These are phyloP conservation scores for Nomia melanderi DNA, from an alignment of 1,140 invertebrate genomes.

Conservation along the genomic window DNA sequence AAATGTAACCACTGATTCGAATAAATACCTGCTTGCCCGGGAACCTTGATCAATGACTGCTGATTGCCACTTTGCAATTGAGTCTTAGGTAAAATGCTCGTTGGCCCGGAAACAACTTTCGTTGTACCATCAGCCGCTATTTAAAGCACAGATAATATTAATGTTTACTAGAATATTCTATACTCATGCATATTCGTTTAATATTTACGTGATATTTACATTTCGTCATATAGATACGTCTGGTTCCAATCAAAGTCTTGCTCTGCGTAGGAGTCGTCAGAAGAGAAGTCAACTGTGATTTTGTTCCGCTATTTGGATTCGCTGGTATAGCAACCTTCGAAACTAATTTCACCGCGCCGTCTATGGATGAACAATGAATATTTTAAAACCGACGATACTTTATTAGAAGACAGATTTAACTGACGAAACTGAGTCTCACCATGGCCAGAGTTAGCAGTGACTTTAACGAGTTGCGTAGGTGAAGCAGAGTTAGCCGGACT, in stretches of 20 bases:
- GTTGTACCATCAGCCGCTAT: slow-evolving; percentile 88
- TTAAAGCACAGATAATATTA: slow-evolving; percentile 41
- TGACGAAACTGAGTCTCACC: slow-evolving; percentile 65
- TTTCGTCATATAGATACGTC: slow-evolving; percentile 91
- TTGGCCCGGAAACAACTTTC: slow-evolving; percentile 84
- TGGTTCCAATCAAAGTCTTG: slow-evolving; percentile 86
- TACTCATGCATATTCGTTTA: slow-evolving; percentile 22
- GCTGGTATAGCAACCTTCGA: slow-evolving; percentile 84
- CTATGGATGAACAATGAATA: slow-evolving; percentile 64
- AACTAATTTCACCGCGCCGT: slow-evolving; percentile 84
- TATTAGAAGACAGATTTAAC: neutral
- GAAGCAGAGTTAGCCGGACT: slow-evolving; percentile 72
- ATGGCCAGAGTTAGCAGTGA: slow-evolving; percentile 81
- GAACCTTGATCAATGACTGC: slow-evolving; percentile 79
- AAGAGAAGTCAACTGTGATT: slow-evolving; percentile 86
- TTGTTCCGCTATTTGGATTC: slow-evolving; percentile 82
- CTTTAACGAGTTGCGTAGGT: slow-evolving; percentile 81
- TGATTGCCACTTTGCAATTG: slow-evolving; percentile 70
- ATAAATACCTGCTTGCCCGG: slow-evolving; percentile 60
- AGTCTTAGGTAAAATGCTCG: slow-evolving; percentile 82
- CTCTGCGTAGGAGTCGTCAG: slow-evolving; percentile 84
- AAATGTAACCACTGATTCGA: neutral
- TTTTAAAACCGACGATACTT: slow-evolving; percentile 14
- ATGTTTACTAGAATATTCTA: neutral
- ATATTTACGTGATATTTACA: slow-evolving; percentile 67